Evolutionary conservation across 2,888 invertebrate species (phyloP).

Genomic region (Phalangium opilio): DNA sequence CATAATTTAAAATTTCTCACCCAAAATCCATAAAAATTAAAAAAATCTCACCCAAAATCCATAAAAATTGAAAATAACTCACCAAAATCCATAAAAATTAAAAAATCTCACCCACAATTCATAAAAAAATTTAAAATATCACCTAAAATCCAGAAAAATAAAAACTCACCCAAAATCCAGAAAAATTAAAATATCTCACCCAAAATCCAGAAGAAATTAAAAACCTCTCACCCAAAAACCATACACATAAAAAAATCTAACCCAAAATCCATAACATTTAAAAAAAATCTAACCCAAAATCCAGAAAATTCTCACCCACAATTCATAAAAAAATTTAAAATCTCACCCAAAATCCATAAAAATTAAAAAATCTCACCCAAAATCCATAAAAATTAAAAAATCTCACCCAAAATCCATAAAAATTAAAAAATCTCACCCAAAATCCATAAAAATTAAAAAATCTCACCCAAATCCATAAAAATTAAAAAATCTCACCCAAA

Average conservation of each 20-base stretch:
- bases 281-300: too few species aligned
- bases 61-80: constrained; percentile 4
- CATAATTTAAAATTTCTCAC: too few species aligned
- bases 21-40: too few species aligned
- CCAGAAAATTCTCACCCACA: not conserved
- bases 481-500: too few species aligned
- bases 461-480: not conserved
- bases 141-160: not conserved
- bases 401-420: too few species aligned
- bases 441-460: too few species aligned
- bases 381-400: constrained; percentile 24
- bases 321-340: constrained; percentile 2
- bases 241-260: too few species aligned
- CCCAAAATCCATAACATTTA: not conserved
- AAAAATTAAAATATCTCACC: constrained; percentile 21
- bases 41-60: not conserved
- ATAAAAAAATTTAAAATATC: constrained; percentile 2
- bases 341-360: not conserved
- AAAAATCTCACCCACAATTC: not conserved
- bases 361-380: too few species aligned
- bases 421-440: too few species aligned
- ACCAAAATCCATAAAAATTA: too few species aligned
- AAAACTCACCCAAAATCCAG: constrained; percentile 18
- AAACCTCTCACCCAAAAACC: too few species aligned
- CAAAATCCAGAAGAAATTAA: too few species aligned